phyloP scores from a whole-genome alignment of 2,888 invertebrate species.

The Synergus japonicus region DNA sequence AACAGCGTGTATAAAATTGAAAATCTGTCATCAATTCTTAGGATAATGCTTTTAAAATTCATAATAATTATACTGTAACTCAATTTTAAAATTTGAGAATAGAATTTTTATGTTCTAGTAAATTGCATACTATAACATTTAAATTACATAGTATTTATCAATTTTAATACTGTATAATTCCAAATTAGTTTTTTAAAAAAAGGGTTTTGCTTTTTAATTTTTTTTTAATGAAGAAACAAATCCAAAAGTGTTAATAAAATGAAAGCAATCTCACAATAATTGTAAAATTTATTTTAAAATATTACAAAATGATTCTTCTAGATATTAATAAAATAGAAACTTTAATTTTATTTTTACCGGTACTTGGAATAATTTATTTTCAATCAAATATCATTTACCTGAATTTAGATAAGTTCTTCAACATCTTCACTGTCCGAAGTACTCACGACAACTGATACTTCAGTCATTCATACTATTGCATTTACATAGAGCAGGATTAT shows the following conservation, averaged over 20 bases:
- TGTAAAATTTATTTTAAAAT: neutral
- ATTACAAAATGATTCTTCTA: neutral
- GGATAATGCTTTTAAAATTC: neutral
- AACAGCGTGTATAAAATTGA: neutral
- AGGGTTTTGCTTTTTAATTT: no score
- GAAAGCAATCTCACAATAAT: neutral
- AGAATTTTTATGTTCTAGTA: neutral
- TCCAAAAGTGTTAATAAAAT: neutral
- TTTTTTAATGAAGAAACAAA: neutral
- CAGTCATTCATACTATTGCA: constrained; percentile 21
- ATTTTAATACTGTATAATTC: neutral
- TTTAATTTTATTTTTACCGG: no score
- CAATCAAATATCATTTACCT: constrained; percentile 11
- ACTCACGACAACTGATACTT: constrained; percentile 26
- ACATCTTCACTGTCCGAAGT: constrained; percentile 29
- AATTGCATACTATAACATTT: no score
- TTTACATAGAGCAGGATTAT: constrained; percentile 23
- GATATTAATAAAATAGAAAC: neutral
- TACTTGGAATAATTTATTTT: neutral
- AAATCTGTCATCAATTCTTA: neutral
- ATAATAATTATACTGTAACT: neutral
- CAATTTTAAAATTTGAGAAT: neutral
- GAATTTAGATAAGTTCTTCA: neutral
- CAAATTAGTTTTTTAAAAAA: no score
- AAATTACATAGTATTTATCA: neutral